These are phyloP conservation scores for Sitophilus oryzae DNA, from an alignment of 1,140 invertebrate species.

Conservation along the genomic window DNA sequence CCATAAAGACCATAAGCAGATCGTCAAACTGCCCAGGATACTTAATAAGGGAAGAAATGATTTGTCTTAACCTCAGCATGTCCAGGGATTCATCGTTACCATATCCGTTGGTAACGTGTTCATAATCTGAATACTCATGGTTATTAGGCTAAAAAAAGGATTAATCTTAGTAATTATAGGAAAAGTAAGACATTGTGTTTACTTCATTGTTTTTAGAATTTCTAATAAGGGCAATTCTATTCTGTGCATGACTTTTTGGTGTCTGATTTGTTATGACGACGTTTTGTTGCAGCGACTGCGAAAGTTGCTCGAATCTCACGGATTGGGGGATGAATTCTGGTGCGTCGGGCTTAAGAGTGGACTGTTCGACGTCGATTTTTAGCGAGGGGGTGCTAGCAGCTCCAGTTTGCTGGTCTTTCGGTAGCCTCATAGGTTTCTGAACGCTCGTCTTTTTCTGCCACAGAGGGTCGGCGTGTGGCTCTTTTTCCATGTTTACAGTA, in stretches of 20 bases:
- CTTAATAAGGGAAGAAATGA: conserved; percentile 35
- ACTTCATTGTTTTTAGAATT: too few species aligned
- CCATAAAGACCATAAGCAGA: conserved; percentile 37
- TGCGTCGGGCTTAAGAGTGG: conserved; percentile 23
- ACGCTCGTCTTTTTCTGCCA: not conserved
- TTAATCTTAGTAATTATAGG: not conserved
- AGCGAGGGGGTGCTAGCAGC: not conserved
- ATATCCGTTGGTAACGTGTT: not conserved
- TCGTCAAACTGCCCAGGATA: conserved; percentile 43
- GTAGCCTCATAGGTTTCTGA: conserved; percentile 3
- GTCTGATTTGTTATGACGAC: not conserved
- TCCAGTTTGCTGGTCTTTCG: not conserved
- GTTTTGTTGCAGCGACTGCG: conserved; percentile 1
- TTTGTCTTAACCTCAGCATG: conserved; percentile 29
- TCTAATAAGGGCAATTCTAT: too few species aligned
- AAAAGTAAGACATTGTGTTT: too few species aligned
- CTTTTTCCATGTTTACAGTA: conserved; percentile 7
- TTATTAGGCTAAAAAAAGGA: not conserved
- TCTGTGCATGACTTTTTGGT: conserved; percentile 13
- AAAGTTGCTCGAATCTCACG: not conserved
- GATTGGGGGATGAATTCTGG: conserved; percentile 26
- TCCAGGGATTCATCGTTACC: conserved; percentile 15
- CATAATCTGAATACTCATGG: not conserved
- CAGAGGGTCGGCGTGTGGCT: not conserved
- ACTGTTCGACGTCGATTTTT: conserved; percentile 7